phyloP scores from a whole-genome alignment of 2,888 invertebrate species.

The Polyommatus icarus region DNA sequence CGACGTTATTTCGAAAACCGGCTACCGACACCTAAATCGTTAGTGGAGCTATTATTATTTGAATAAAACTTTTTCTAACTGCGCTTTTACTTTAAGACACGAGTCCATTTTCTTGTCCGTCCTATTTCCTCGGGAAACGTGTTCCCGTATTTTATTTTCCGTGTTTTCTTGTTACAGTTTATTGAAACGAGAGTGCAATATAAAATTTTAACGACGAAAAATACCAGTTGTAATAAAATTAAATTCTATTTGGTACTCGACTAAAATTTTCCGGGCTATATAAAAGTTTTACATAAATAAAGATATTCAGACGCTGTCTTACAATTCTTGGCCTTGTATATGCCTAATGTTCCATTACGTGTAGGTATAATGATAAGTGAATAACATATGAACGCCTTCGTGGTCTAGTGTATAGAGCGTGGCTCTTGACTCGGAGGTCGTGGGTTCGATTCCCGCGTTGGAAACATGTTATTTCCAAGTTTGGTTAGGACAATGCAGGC shows the following conservation, averaged over 20 bases:
- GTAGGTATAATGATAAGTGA: too few species aligned
- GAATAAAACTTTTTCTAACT: neutral
- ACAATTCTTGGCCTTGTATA: too few species aligned
- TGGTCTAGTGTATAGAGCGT: too few species aligned
- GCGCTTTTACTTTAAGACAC: neutral
- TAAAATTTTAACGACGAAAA: constrained; percentile 6
- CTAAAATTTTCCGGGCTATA: neutral
- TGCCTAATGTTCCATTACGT: too few species aligned
- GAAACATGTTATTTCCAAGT: too few species aligned
- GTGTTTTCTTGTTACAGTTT: constrained; percentile 4
- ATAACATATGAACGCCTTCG: too few species aligned
- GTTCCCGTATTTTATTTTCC: constrained; percentile 24
- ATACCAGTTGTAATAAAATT: neutral
- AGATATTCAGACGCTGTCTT: too few species aligned
- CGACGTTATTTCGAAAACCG: neutral
- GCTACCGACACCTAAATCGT: neutral
- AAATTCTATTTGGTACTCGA: neutral
- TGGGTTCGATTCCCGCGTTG: too few species aligned
- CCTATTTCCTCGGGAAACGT: constrained; percentile 6
- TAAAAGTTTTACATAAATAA: neutral
- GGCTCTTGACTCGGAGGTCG: too few species aligned
- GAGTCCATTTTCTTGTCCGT: neutral
- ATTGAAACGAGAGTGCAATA: constrained; percentile 11
- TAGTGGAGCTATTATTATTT: neutral
- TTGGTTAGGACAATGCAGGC: too few species aligned